Base-by-base conservation (phyloP, 2,888 invertebrate genomes). In the Drosophila dives region DNA sequence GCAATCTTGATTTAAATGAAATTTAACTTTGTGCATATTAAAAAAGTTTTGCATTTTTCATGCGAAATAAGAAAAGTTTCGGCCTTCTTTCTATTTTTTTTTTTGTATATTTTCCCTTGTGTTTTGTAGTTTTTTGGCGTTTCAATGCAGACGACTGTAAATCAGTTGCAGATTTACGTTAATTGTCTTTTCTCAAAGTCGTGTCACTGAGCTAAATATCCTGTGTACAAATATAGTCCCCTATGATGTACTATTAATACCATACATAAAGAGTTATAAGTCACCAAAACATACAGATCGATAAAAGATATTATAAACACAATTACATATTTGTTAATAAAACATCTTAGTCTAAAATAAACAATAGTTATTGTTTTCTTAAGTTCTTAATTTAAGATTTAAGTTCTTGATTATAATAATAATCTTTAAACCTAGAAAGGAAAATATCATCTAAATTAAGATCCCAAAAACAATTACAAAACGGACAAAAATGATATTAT, bases 1-100 rank as follows among this genome's bases (percentile, higher is more conserved):
- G 75, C 75, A 77, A 75, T 84, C 87, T 86, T 82, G 89, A 86
- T 86, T 85, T 88, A 89, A 86, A 86, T 89, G 85, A 89, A 89
- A 89, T 86, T 86, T 81, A 84, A 86, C 82, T 86, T 84, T 82
- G 67, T 77, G 87, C 87, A 86, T 86, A 86, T 86, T 86, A 86
- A 86, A 86, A 86, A 86, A 86, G 87, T 86, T 86, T 85, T 77
- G 75, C 77, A 89, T 80, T 87, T 86, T 89, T 82, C 74, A 81
- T 68, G 79, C 87, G 86, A 88, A 86, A 85, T 85, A 88, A 85
- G 89, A 86, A 86, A 89, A 87, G 85, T 89, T 89, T 88, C 71
- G 53, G 72, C 64, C 60, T 79, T 59, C 68, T 69, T 72, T 72
- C 66, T 70, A 71, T 77, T 54, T 26, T 51, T 50, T 36, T 56